Conservation (phyloP, 2,888 invertebrate species). For the Epicampocera succincta region DNA sequence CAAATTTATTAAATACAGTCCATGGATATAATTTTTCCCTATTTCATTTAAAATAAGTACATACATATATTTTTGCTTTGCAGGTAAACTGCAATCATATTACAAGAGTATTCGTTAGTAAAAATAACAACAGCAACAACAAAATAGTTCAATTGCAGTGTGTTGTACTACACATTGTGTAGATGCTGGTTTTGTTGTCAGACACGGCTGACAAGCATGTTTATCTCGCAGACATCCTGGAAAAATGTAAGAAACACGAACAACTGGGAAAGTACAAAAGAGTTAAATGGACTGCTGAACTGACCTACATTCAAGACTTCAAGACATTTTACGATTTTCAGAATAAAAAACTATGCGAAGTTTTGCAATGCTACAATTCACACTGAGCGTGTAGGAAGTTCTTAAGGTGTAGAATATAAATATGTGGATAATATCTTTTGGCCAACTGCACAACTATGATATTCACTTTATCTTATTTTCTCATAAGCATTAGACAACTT, state of each 20-base stretch:
- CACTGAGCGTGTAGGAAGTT: no score
- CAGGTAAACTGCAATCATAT: slow-evolving; percentile 42
- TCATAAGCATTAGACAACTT: no score
- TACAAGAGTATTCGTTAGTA: slow-evolving; percentile 44
- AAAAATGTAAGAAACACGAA: slow-evolving; percentile 24
- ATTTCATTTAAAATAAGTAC: slow-evolving; percentile 34
- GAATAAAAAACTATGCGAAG: no score
- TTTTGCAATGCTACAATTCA: no score
- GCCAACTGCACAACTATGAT: no score
- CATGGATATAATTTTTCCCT: slow-evolving; percentile 31
- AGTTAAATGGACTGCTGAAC: slow-evolving; percentile 9
- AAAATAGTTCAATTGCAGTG: slow-evolving; percentile 26
- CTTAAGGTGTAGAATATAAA: no score
- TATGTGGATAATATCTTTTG: no score
- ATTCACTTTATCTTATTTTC: no score
- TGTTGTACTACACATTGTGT: slow-evolving; percentile 34
- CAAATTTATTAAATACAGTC: no score
- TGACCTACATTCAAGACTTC: background rate
- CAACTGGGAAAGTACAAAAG: slow-evolving; percentile 19
- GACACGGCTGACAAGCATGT: slow-evolving; percentile 59
- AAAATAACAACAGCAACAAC: background rate
- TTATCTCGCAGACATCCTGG: slow-evolving; percentile 60
- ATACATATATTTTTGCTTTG: slow-evolving; percentile 1
- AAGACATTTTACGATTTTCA: background rate
- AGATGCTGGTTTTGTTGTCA: slow-evolving; percentile 33